Conservation (phyloP, 35 echinoderm and acorn worm genomes). For the Acanthaster planci region DNA sequence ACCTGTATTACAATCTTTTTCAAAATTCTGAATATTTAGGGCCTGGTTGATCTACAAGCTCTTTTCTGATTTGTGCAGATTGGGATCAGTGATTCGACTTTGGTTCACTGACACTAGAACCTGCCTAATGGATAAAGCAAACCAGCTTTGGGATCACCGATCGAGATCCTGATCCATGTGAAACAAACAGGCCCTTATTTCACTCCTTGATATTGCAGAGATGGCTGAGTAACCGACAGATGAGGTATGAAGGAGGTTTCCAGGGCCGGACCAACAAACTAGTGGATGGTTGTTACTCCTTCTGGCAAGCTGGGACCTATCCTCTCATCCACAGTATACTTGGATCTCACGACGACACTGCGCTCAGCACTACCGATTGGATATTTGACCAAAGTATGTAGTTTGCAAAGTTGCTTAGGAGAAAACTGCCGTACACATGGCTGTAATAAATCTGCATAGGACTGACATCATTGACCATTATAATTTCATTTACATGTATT, state of each 20-base stretch:
- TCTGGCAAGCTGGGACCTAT: constrained; percentile 90
- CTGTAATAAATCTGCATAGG: too few relatives aligned
- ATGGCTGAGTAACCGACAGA: constrained; percentile 86
- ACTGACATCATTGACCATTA: too few relatives aligned
- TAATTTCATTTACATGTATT: too few relatives aligned
- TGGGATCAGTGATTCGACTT: neutral
- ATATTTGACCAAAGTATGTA: constrained; percentile 88
- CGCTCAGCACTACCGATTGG: constrained; percentile 59
- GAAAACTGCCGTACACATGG: neutral
- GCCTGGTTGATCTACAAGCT: too few relatives aligned
- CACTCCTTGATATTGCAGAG: constrained; percentile 51
- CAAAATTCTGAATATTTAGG: too few relatives aligned
- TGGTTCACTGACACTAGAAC: too few relatives aligned
- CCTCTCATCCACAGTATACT: constrained; percentile 90
- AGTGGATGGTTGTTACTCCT: constrained; percentile 96
- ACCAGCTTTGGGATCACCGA: too few relatives aligned
- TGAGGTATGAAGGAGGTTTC: constrained; percentile 96
- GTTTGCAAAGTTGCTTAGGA: neutral
- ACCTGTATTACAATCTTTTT: too few relatives aligned
- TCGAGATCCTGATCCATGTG: too few relatives aligned
- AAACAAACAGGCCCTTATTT: neutral
- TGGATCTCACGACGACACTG: constrained; percentile 63
- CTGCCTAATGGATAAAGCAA: too few relatives aligned
- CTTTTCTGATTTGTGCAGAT: neutral
- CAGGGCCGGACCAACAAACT: constrained; percentile 92